phyloP scores from a whole-genome alignment of 2,888 invertebrate species.

The Drosophila monieri region DNA sequence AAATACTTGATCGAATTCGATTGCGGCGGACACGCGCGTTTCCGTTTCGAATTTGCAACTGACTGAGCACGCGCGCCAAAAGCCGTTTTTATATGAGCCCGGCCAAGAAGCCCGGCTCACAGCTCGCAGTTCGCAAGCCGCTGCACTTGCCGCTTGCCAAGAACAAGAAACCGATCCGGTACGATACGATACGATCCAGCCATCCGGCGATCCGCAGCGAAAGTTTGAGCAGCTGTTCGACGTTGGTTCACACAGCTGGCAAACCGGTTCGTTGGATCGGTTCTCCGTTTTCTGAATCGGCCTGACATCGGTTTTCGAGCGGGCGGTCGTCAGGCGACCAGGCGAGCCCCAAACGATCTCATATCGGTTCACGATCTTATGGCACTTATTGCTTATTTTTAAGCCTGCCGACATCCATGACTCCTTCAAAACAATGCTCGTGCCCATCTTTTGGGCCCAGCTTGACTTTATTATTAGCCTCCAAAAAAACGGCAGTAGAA shows the following conservation, averaged over 20 bases:
- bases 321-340: conserved; percentile 1
- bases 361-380: conserved; percentile 36
- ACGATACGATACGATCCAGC: conserved; percentile 4
- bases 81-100: conserved; percentile 66
- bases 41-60: conserved; percentile 74
- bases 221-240: conserved; percentile 69
- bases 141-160: conserved; percentile 21
- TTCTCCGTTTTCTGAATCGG: conserved; percentile 16
- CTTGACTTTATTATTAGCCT: conserved; percentile 38
- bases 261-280: conserved; percentile 56
- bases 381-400: conserved; percentile 44
- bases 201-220: conserved; percentile 56
- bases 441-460: conserved; percentile 33
- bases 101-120: conserved; percentile 53
- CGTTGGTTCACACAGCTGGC: conserved; percentile 56
- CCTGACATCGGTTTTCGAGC: neutral
- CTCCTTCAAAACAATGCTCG: conserved; percentile 25
- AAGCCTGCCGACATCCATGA: conserved; percentile 42
- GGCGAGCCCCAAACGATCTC: conserved; percentile 38
- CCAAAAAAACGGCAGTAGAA: conserved; percentile 20
- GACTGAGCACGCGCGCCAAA: conserved; percentile 75
- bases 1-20: conserved; percentile 38
- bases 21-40: conserved; percentile 67
- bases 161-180: conserved; percentile 36
- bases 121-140: conserved; percentile 27